These are phyloP conservation scores for Tetramorium bicarinatum DNA, from an alignment of 2,888 invertebrate genomes.

Conservation along the genomic window DNA sequence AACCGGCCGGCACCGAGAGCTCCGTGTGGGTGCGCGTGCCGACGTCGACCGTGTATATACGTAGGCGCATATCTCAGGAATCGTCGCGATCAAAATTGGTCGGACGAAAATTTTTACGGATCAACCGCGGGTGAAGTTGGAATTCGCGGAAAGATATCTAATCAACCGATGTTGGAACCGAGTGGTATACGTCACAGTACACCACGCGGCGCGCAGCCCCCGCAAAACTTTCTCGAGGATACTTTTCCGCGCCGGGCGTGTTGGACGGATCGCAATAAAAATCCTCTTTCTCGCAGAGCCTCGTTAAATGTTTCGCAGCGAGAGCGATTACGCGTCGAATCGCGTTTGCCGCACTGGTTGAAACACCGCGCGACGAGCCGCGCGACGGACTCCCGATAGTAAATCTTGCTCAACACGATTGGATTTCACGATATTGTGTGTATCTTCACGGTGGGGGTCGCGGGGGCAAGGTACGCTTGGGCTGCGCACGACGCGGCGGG, in stretches of 20 bases:
- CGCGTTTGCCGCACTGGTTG: background rate
- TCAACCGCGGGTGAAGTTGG: background rate
- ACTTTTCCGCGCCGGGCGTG: background rate
- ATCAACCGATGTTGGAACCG: too few relatives aligned
- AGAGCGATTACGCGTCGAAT: conserved; percentile 36
- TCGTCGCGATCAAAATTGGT: conserved; percentile 1
- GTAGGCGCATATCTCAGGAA: conserved; percentile 23
- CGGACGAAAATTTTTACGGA: background rate
- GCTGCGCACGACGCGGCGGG: conserved; percentile 4
- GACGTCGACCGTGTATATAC: conserved; percentile 7
- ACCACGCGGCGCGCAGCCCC: too few relatives aligned
- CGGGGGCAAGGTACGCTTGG: background rate
- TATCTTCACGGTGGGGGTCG: conserved; percentile 42
- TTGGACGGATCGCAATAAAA: conserved; percentile 3
- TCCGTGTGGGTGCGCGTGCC: conserved; percentile 35
- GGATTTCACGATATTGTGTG: conserved; percentile 55
- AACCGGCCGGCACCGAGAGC: conserved; percentile 69
- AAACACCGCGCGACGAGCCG: conserved; percentile 36
- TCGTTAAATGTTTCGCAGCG: conserved; percentile 45
- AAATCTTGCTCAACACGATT: conserved; percentile 54
- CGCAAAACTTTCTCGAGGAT: background rate
- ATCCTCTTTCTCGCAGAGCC: background rate
- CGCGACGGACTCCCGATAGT: conserved; percentile 42
- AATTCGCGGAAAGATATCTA: conserved; percentile 1
- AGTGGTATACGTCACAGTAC: background rate